Conservation (phyloP, 2,888 invertebrate genomes). For the Crossocerus cetratus region DNA sequence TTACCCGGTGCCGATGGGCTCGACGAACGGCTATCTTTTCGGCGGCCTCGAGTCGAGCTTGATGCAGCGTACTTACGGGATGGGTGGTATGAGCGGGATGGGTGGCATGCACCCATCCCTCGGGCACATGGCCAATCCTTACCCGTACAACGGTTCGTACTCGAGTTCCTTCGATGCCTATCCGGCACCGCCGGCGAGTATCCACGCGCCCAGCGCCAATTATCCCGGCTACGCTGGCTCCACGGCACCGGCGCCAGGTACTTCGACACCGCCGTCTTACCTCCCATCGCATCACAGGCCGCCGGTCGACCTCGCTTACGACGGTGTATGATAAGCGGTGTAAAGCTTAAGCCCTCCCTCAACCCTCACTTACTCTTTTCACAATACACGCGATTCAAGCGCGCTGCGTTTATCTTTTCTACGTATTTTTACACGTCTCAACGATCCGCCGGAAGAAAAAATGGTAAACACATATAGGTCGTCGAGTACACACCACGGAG, state of each 20-base stretch:
- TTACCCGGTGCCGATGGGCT: slow-evolving; percentile 75
- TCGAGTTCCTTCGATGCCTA: slow-evolving; percentile 76
- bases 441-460: slow-evolving; percentile 37
- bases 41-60: slow-evolving; percentile 73
- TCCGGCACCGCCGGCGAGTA: slow-evolving; percentile 78
- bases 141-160: slow-evolving; percentile 73
- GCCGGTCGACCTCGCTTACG: slow-evolving; percentile 74
- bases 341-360: slow-evolving; percentile 50
- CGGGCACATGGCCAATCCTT: slow-evolving; percentile 66
- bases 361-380: slow-evolving; percentile 27
- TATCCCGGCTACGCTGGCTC: slow-evolving; percentile 78
- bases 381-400: slow-evolving; percentile 3
- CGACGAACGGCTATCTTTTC: slow-evolving; percentile 73
- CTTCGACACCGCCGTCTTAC: slow-evolving; percentile 72
- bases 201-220: slow-evolving; percentile 85
- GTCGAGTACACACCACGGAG: slow-evolving; percentile 22
- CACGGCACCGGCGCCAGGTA: slow-evolving; percentile 63
- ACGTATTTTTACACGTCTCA: slow-evolving; percentile 72
- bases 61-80: slow-evolving; percentile 73
- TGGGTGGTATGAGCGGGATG: slow-evolving; percentile 72
- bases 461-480: no score
- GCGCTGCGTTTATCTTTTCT: slow-evolving; percentile 66
- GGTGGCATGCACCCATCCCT: slow-evolving; percentile 70
- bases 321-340: slow-evolving; percentile 76
- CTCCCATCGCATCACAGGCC: slow-evolving; percentile 73